These are phyloP conservation scores for Procambarus virginalis DNA, from an alignment of 1,140 invertebrate species.

Conservation along the genomic window DNA sequence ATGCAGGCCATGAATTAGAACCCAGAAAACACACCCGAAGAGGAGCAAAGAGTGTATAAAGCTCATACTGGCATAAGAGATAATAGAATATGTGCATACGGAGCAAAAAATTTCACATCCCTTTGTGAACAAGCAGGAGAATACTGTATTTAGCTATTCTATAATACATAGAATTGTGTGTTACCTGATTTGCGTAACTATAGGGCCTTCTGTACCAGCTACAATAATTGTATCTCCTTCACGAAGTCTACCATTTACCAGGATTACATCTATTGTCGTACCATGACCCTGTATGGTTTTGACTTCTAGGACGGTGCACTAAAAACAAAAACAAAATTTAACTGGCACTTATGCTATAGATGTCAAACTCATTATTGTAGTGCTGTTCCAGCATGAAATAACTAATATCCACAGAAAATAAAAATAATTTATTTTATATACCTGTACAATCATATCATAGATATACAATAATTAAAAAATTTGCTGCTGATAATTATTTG, in stretches of 20 bases:
- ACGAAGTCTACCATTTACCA: conserved; percentile 94
- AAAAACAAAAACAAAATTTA: conserved; percentile 11
- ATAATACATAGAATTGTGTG: too few relatives aligned
- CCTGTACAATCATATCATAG: neutral
- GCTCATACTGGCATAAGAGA: too few relatives aligned
- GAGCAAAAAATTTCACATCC: too few relatives aligned
- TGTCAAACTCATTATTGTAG: neutral
- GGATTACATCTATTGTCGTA: conserved; percentile 98
- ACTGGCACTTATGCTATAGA: neutral
- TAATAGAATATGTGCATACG: too few relatives aligned
- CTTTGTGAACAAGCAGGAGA: too few relatives aligned
- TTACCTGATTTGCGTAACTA: conserved; percentile 91
- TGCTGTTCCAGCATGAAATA: too few relatives aligned
- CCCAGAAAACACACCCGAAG: too few relatives aligned
- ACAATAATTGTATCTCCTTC: conserved; percentile 96
- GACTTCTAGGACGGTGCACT: conserved; percentile 96
- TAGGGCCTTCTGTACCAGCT: conserved; percentile 98
- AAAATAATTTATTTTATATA: too few relatives aligned
- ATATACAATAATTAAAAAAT: neutral
- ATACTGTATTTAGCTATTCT: too few relatives aligned
- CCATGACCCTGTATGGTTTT: conserved; percentile 98
- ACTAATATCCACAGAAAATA: too few relatives aligned
- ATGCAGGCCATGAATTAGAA: too few relatives aligned
- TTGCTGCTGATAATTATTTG: conserved; percentile 75
- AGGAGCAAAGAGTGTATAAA: too few relatives aligned